These are phyloP conservation scores for Lutjanus campechanus DNA, from an alignment of 2,797 vertebrate genomes.

Conservation along the genomic window DNA sequence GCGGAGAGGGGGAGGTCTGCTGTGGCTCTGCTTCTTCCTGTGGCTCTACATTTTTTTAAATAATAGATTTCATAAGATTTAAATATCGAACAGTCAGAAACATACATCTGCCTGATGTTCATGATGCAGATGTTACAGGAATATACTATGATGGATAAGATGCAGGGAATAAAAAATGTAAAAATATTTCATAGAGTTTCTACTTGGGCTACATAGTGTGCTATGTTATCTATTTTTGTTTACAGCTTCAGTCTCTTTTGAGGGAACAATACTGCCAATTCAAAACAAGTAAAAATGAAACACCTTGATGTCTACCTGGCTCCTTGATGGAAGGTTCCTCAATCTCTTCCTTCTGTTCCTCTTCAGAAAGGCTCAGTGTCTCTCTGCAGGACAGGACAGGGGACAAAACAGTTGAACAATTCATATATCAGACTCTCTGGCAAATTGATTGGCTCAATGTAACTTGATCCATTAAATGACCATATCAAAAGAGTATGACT, in stretches of 20 bases:
- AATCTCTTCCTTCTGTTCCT: constrained; percentile 36
- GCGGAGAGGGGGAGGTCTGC: constrained; percentile 45
- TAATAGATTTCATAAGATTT: background rate
- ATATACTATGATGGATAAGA: background rate
- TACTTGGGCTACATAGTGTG: background rate
- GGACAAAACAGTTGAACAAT: background rate
- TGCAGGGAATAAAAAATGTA: background rate
- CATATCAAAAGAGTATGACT: background rate
- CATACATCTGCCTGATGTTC: background rate
- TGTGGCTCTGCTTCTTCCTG: constrained; percentile 51
- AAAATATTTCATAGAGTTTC: background rate
- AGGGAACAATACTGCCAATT: background rate
- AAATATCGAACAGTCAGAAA: background rate
- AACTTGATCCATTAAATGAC: background rate
- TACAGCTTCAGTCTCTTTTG: background rate
- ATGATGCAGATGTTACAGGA: background rate
- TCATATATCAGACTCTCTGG: background rate
- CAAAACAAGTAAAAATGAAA: background rate
- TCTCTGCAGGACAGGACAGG: constrained; percentile 52
- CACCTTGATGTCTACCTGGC: constrained; percentile 54
- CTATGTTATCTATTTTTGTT: background rate
- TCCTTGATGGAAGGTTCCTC: constrained; percentile 35
- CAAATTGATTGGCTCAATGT: background rate
- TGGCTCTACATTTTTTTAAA: constrained; percentile 48
- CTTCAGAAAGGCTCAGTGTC: constrained; percentile 33